Percentiles rank a stretch among this genome's conserved stretches.
phyloP scores from a whole-genome alignment of 2,797 vertebrate genomes.

The Amniataba percoides region DNA sequence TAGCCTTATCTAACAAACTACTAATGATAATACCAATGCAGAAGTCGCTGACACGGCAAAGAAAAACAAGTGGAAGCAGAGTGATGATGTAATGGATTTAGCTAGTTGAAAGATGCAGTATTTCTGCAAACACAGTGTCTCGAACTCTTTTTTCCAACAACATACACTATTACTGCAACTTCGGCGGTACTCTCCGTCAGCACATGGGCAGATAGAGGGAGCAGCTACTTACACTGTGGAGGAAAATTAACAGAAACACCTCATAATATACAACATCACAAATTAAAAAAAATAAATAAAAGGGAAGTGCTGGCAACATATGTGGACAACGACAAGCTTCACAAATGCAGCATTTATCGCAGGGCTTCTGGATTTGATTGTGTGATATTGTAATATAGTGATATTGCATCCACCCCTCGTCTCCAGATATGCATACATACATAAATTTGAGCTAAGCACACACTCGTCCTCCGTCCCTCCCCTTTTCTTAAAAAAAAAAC shows the following conservation, averaged over 20 bases:
- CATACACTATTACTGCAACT: constrained; percentile 43
- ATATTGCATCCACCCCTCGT: constrained; percentile 9
- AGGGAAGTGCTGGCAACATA: background rate
- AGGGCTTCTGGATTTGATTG: constrained; percentile 23
- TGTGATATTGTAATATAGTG: constrained; percentile 22
- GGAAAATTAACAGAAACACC: constrained; percentile 29
- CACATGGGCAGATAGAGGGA: constrained; percentile 40
- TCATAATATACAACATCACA: background rate
- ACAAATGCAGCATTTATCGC: constrained; percentile 6
- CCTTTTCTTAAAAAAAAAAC: constrained; percentile 22
- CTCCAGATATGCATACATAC: constrained; percentile 43
- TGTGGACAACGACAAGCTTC: background rate
- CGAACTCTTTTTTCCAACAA: constrained; percentile 16
- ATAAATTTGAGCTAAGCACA: constrained; percentile 63
- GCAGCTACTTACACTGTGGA: constrained; percentile 5
- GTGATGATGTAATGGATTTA: constrained; percentile 76
- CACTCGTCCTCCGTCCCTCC: constrained; percentile 24
- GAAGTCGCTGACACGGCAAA: constrained; percentile 72
- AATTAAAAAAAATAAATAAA: background rate
- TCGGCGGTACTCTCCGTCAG: constrained; percentile 44
- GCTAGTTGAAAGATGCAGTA: constrained; percentile 58
- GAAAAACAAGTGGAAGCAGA: constrained; percentile 60
- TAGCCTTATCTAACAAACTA: constrained; percentile 83
- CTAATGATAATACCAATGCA: constrained; percentile 77
- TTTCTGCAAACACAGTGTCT: constrained; percentile 62